Base-by-base conservation (phyloP, 2,797 vertebrate species). In the Prionace glauca region DNA sequence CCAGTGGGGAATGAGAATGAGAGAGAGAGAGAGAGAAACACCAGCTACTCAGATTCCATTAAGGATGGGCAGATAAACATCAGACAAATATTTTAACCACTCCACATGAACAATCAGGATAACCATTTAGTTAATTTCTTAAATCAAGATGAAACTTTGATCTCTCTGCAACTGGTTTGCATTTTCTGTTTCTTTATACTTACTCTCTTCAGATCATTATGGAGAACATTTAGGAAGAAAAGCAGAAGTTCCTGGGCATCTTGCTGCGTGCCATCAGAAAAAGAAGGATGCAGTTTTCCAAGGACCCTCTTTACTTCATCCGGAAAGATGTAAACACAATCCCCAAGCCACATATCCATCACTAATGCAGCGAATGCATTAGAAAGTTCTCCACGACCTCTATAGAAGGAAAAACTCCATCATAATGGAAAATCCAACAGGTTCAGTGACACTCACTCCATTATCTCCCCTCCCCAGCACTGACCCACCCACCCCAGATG, bases 231-330 rank as follows among this genome's bases (percentile, higher is more conserved):
- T 93, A 99, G 97, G 93, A 98, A 97, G 86, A 97, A 98, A 79
- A 99, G 98, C 95, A 98, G 97, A 95, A 99, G 98, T 71, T 98
- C 98, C 96, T 99, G 98, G 0, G 98, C 98, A 0, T 99, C 98
- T 12, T 99, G 98, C 96, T 98, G 98, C 1, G 96, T 97, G 94
- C 96, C 97, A 96, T 97, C 98, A 96, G 97, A 96, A 88, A 99
- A 99, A 36, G 97, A 96, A 0, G 98, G 98, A 96, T 98, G 97
- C 90, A 96, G 96, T 69, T 97, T 97, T 95, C 96, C 97, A 32
- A 99, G 96, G 69, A 97, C 96, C 0, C 97, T 96, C 77, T 96
- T 95, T 95, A 98, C 98, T 96, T 97, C 97, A 96, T 97, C 96
- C 0, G 98, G 98, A 14, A 98, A 97, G 93, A 98, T 97, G 8